These are phyloP conservation scores for Platycheirus rosarum DNA, from an alignment of 2,888 invertebrate genomes.

Conservation along the genomic window DNA sequence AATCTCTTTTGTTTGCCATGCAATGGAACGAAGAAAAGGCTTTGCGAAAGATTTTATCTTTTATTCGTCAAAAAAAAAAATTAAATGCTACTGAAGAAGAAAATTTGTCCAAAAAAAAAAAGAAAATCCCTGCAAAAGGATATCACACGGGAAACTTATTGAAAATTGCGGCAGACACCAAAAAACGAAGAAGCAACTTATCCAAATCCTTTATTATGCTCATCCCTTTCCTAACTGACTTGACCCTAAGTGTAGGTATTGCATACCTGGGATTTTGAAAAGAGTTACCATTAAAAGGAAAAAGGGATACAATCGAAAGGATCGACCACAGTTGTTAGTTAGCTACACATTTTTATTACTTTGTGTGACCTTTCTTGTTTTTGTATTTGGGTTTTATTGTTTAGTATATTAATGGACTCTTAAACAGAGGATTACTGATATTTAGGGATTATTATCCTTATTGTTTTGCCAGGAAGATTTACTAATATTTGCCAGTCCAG, in stretches of 20 bases:
- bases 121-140: slow-evolving; percentile 57
- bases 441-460: slow-evolving; percentile 73
- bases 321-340: slow-evolving; percentile 28
- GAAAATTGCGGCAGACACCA: slow-evolving; percentile 58
- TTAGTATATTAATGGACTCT: slow-evolving; percentile 64
- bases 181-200: slow-evolving; percentile 24
- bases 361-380: slow-evolving; percentile 18
- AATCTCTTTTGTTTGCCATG: slow-evolving; percentile 54
- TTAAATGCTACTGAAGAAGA: slow-evolving; percentile 52
- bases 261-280: slow-evolving; percentile 34
- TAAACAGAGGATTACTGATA: slow-evolving; percentile 67
- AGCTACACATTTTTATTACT: slow-evolving; percentile 20
- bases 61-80: slow-evolving; percentile 55
- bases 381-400: slow-evolving; percentile 38
- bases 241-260: slow-evolving; percentile 2
- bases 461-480: slow-evolving; percentile 66
- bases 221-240: slow-evolving; percentile 29
- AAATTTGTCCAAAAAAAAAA: slow-evolving; percentile 8
- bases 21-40: slow-evolving; percentile 19
- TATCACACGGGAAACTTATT: slow-evolving; percentile 71
- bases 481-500: slow-evolving; percentile 70
- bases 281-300: slow-evolving; percentile 41
- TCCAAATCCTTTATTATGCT: slow-evolving; percentile 53
- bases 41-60: slow-evolving; percentile 60
- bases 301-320: slow-evolving; percentile 46